These are phyloP conservation scores for Lysandra bellargus DNA, from an alignment of 2,888 invertebrate species.

Conservation along the genomic window DNA sequence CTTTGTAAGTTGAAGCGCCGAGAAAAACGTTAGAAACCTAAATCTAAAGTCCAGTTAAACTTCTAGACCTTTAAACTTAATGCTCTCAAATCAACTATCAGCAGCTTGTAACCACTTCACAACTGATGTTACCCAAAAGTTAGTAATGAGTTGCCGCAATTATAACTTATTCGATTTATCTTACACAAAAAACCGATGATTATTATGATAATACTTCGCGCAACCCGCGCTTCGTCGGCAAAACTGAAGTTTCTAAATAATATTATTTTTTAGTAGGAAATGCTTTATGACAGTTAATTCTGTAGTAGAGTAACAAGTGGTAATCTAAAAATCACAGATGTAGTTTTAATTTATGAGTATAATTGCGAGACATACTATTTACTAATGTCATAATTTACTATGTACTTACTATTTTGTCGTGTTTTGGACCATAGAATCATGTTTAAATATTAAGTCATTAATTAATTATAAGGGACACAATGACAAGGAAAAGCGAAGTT, in stretches of 20 bases:
- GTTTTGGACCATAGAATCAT: no score
- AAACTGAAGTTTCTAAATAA: neutral
- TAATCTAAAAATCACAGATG: no score
- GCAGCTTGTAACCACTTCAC: neutral
- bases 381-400: no score
- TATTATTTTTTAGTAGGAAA: neutral
- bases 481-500: neutral
- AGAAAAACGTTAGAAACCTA: neutral
- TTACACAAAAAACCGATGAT: neutral
- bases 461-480: neutral
- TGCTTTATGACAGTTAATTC: no score
- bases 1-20: neutral
- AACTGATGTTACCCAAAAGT: conserved; percentile 23
- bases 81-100: conserved; percentile 12
- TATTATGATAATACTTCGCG: neutral
- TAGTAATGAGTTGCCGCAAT: conserved; percentile 1
- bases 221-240: neutral
- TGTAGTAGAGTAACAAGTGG: no score
- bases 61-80: conserved; percentile 3
- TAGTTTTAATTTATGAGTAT: no score
- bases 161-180: conserved; percentile 25
- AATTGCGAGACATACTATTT: no score
- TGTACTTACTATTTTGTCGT: no score
- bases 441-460: neutral
- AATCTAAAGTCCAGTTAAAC: neutral